Percentiles rank a stretch among this genome's conserved stretches.
Evolutionary conservation across 1,140 invertebrate species (phyloP).

Genomic region (Tenebrio molitor): DNA sequence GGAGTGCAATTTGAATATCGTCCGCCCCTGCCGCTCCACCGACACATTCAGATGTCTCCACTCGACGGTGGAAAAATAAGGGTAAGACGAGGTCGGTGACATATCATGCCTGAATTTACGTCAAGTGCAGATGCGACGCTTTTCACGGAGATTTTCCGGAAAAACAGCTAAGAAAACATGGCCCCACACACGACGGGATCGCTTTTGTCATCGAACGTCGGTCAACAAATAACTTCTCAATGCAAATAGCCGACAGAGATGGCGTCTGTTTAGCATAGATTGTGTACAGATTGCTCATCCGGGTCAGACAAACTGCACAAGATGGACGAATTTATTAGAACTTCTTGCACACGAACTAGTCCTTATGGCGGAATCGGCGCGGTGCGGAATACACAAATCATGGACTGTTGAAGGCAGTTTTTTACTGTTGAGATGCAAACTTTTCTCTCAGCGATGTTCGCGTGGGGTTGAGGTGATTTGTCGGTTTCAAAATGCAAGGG

Average conservation of each 20-base stretch:
- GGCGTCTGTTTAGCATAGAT: not conserved
- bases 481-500: not conserved
- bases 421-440: not conserved
- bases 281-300: slow-evolving; percentile 11
- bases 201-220: slow-evolving; percentile 3
- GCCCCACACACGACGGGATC: not conserved
- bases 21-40: not conserved
- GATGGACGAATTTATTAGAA: not conserved
- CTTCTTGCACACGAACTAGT: no score
- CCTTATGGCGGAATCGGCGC: no score
- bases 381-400: not conserved
- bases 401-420: not conserved
- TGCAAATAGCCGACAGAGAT: slow-evolving; percentile 15
- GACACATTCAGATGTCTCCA: not conserved
- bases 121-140: not conserved
- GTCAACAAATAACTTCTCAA: slow-evolving; percentile 26
- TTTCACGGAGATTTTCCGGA: slow-evolving; percentile 14
- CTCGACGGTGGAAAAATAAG: not conserved
- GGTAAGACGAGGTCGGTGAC: not conserved
- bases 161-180: not conserved
- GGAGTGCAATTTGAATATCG: slow-evolving; percentile 25
- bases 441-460: not conserved
- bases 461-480: not conserved
- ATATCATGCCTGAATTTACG: not conserved
- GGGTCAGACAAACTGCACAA: not conserved